phyloP scores from a whole-genome alignment of 30 jellyfish, hydroid and myxozoan species.

The Aurelia coerulea region DNA sequence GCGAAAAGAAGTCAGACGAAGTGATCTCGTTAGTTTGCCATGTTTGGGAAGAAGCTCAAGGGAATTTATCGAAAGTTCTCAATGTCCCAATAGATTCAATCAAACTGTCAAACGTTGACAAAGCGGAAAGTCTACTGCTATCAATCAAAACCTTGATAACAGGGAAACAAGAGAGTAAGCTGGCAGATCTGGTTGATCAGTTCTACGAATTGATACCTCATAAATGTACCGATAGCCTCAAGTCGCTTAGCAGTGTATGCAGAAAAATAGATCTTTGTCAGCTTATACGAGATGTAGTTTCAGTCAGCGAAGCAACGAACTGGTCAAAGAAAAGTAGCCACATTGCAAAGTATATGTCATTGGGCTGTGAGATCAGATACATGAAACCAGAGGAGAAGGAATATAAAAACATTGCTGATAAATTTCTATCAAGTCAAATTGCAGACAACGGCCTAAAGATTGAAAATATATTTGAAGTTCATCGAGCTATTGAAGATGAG shows the following conservation, averaged over 20 bases:
- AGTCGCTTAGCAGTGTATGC: constrained; percentile 28
- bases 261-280: constrained; percentile 83
- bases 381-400: constrained; percentile 11
- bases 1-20: constrained; percentile 11
- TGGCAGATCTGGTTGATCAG: constrained; percentile 20
- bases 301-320: constrained; percentile 86
- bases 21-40: constrained; percentile 52
- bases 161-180: constrained; percentile 1
- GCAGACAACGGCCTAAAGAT: constrained; percentile 43
- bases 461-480: constrained; percentile 53
- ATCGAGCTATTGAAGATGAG: constrained; percentile 64
- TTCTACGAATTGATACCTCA: constrained; percentile 70
- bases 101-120: constrained; percentile 53
- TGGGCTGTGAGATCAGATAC: constrained; percentile 65
- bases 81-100: constrained; percentile 65
- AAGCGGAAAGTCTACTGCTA: constrained; percentile 87
- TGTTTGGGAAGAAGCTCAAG: constrained; percentile 92
- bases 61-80: constrained; percentile 56
- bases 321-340: constrained; percentile 60
- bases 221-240: constrained; percentile 11
- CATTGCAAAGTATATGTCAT: constrained; percentile 69
- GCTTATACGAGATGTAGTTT: constrained; percentile 79
- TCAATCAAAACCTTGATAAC: constrained; percentile 41
- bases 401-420: not conserved
- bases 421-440: constrained; percentile 33